Base-by-base conservation (phyloP, 2,888 invertebrate genomes). In the Drosophila mayaguana region DNA sequence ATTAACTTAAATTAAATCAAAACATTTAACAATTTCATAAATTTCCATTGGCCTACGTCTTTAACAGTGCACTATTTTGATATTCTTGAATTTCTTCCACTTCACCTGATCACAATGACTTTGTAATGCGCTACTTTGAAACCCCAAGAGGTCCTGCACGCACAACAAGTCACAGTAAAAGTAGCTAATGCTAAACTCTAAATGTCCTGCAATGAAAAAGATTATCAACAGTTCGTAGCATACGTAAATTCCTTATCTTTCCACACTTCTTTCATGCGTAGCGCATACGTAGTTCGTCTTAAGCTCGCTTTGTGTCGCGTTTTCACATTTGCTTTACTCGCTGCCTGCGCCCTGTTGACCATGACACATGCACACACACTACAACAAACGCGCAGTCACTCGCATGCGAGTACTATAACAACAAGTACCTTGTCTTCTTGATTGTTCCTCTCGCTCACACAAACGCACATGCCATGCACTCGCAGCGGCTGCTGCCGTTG, bases 281-380 rank as follows among this genome's bases (percentile, higher is more conserved):
- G 69, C 43, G 62, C 50, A 48, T 66, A 18, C 36, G 16, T 32
- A 40, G 9, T 56, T 53, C 56, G 46, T 18, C 28, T 65, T 40
- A 20, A 14, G 38, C 7, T 12, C 28, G 7, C 28, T 2, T 8
- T 28, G 16, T 6, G 0, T 64, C 28, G 28, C 28, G 28, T 28
- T 28, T 53, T 43, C 64, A 25, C 43, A 3, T 14, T 20, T 57
- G 42, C 51, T 71, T 59, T 36, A 20, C n/a, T 25, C 8, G 5
- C 20, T 43, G 18, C 42, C 42, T 50, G 62, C 45, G 60, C 45
- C 53, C 64, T 70, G 72, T 70, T 83, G 80, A 73, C 83, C 86
- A 71, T 85, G 86, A 77, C 83, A 77, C 80, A 73, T 66, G 62
- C 65, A 80, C 63, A 60, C 43, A 45, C 42, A 22, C 64, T 55